phyloP scores from a whole-genome alignment of 2,113 vertebrate species.

The Myotis lucifugus region DNA sequence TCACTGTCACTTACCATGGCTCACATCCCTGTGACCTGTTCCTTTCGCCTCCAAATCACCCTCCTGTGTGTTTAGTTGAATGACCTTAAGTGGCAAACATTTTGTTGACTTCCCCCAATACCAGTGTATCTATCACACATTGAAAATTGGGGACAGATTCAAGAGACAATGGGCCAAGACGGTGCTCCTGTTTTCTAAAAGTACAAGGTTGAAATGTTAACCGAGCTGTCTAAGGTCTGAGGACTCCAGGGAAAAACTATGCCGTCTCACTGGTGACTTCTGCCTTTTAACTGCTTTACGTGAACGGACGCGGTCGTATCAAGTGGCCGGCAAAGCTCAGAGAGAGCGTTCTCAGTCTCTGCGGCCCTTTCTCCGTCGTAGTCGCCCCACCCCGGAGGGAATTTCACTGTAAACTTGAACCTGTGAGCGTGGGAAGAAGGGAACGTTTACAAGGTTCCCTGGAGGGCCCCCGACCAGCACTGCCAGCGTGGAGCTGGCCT shows the following conservation, averaged over 20 bases:
- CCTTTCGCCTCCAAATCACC: too few relatives aligned
- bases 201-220: not conserved
- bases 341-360: not conserved
- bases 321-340: too few relatives aligned
- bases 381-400: not conserved
- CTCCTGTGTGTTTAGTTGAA: not conserved
- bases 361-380: not conserved
- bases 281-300: not conserved
- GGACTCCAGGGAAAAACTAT: not conserved
- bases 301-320: not conserved
- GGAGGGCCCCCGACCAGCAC: not conserved
- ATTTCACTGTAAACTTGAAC: not conserved
- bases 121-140: too few relatives aligned
- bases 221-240: not conserved
- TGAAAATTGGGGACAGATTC: not conserved
- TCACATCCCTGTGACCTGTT: not conserved
- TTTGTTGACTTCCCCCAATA: not conserved
- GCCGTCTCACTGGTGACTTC: not conserved
- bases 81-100: not conserved
- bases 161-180: not conserved
- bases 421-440: not conserved
- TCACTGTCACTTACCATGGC: not conserved
- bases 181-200: not conserved
- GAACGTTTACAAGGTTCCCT: not conserved
- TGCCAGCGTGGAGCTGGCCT: not conserved